Evolutionary conservation across 1,140 invertebrate species (phyloP), one percentile per base, ranked within the genome.

Genomic region (Caenorhabditis remanei): DNA sequence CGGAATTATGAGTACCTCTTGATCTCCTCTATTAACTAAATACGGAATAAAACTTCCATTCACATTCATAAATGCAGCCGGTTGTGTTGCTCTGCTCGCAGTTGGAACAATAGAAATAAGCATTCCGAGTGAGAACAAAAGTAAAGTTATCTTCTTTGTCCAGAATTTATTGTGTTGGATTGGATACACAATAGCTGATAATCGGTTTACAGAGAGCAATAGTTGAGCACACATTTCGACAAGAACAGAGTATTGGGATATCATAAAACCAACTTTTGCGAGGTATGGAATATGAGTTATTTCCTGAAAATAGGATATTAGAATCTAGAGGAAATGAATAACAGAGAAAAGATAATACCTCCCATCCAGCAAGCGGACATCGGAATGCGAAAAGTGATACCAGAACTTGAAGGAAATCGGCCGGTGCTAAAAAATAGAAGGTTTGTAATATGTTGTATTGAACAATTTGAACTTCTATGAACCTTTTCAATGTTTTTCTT

Each of bases 241-340:
- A 24, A 84, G 82, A 56, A 84, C 82, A 0, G 82, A 84, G n/a
- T 84, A 84, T 84, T 84, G 82, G 14, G 82, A 84, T 1, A 84
- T 84, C 82, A 61, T 84, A 8, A 84, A 84, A 41, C 53, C 56
- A 13, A n/a, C 16, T 84, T 84, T 56, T 8, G 56, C 56, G 14
- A 84, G 71, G n/a, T 79, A 24, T 50, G 71, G 71, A 53, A 79
- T 79, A 24, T 50, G 24, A 13, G 71, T 79, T 46, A 79, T 46
- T 46, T 48, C 71, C 46, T 79, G 19, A 7, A 63, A 32, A 32
- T 19, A 32, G 14, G 5, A 5, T 63, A 2, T 2, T 40, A 63
- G 14, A 21, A 11, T 19, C 5, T 32, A 32, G 61, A 6, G 11
- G 61, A 40, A 32, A 32, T 53, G 5, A 14, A 9, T 53, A 53